Percentiles rank a stretch among this genome's conserved stretches.
phyloP scores from a whole-genome alignment of 2,797 vertebrate genomes.

The Sebastes kiyomatsui region DNA sequence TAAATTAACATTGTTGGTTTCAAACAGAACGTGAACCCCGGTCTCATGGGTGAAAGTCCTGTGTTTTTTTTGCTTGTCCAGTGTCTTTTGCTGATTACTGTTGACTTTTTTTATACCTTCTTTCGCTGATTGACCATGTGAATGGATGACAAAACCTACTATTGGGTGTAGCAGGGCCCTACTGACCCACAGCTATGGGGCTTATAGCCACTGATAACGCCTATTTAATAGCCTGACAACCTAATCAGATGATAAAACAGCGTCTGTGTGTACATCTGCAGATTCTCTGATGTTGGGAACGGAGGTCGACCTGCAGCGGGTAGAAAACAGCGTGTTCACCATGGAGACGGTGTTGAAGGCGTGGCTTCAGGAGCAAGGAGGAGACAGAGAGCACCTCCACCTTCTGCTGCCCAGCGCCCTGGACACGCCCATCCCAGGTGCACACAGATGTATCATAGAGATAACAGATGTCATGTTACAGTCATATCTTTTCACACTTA shows the following conservation, averaged over 20 bases:
- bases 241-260: background rate
- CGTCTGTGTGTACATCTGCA: conserved; percentile 41
- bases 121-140: too few species aligned
- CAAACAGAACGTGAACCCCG: too few species aligned
- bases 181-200: too few species aligned
- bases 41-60: too few species aligned
- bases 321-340: conserved; percentile 86
- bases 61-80: too few species aligned
- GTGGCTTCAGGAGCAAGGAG: conserved; percentile 90
- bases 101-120: too few species aligned
- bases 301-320: conserved; percentile 87
- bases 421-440: conserved; percentile 60
- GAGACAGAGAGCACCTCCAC: conserved; percentile 90
- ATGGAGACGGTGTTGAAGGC: conserved; percentile 90
- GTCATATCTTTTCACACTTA: background rate
- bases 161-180: too few species aligned
- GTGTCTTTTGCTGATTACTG: too few species aligned
- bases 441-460: background rate
- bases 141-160: too few species aligned
- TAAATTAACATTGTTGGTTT: too few species aligned
- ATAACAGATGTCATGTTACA: background rate
- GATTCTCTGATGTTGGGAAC: conserved; percentile 83
- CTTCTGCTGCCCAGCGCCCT: conserved; percentile 84
- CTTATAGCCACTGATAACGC: too few species aligned
- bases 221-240: too few species aligned